Conservation (phyloP, 2,113 vertebrate genomes). For the Myocastor coypus region DNA sequence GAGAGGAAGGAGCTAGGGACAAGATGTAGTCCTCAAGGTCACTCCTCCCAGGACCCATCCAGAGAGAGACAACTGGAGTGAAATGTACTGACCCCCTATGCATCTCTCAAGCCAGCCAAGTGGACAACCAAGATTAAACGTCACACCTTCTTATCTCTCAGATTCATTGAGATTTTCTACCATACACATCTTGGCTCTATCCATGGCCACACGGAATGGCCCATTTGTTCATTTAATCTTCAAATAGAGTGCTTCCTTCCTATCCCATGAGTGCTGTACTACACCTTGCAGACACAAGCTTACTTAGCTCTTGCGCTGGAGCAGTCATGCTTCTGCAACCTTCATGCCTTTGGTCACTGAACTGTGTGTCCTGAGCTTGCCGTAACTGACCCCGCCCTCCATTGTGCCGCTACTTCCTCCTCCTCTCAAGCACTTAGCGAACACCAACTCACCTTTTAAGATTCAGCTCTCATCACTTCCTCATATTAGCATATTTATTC, state of each 20-base stretch:
- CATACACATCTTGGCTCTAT: neutral
- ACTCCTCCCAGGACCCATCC: neutral
- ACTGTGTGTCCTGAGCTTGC: neutral
- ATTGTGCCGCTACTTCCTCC: neutral
- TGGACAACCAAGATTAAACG: neutral
- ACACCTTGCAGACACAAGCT: neutral
- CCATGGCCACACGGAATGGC: neutral
- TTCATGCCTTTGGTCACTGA: neutral
- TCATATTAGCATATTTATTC: slow-evolving; percentile 14
- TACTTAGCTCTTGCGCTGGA: neutral
- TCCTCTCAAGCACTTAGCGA: neutral
- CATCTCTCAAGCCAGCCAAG: neutral
- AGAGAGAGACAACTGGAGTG: neutral
- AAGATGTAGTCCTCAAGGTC: neutral
- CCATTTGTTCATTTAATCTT: neutral
- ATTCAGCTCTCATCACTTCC: neutral
- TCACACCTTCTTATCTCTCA: neutral
- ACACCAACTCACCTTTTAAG: slow-evolving; percentile 54
- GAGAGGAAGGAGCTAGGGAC: neutral
- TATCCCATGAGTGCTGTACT: neutral
- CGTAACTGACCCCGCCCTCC: neutral
- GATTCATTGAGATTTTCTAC: neutral
- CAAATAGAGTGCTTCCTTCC: neutral
- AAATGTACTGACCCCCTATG: neutral
- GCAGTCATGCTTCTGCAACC: neutral